These are phyloP conservation scores for Zootermopsis nevadensis DNA, from an alignment of 2,888 invertebrate genomes.

Conservation along the genomic window DNA sequence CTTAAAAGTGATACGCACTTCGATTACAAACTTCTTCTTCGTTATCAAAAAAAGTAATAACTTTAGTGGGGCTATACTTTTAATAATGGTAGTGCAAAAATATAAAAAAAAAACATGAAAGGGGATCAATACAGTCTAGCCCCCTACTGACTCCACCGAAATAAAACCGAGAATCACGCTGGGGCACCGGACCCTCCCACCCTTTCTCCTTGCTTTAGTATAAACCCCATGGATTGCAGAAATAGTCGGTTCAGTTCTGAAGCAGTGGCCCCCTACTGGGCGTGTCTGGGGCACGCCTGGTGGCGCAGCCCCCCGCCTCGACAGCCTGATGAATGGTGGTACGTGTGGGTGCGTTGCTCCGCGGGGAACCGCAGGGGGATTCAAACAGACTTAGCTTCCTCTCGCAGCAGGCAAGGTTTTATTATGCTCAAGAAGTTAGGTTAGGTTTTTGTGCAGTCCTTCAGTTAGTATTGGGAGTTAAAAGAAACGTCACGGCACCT, in stretches of 20 bases:
- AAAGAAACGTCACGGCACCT: neutral
- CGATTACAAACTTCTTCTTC: too few relatives aligned
- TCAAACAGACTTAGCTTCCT: conserved; percentile 20
- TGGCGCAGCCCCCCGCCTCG: conserved; percentile 52
- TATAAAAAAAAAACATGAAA: neutral
- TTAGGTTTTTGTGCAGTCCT: conserved; percentile 2
- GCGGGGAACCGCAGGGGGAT: conserved; percentile 30
- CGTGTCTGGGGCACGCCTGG: conserved; percentile 58
- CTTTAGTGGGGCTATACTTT: neutral
- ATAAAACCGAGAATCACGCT: conserved; percentile 29
- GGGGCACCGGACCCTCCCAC: conserved; percentile 17
- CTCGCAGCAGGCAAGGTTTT: conserved; percentile 19
- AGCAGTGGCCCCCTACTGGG: conserved; percentile 56
- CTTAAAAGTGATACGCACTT: too few relatives aligned
- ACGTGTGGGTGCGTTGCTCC: conserved; percentile 45
- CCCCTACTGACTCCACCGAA: conserved; percentile 22
- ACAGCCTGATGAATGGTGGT: conserved; percentile 41
- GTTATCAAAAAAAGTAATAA: neutral
- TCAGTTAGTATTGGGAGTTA: neutral
- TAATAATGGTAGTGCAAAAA: conserved; percentile 11
- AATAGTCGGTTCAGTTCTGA: conserved; percentile 36
- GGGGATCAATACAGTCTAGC: conserved; percentile 26
- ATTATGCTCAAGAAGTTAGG: conserved; percentile 9
- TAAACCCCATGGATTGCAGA: conserved; percentile 36
- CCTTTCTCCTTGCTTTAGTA: neutral